Percentiles rank a stretch among this genome's conserved stretches.
Evolutionary conservation across 2,797 vertebrate species (phyloP).

Genomic region (Jordanella pulchra): DNA sequence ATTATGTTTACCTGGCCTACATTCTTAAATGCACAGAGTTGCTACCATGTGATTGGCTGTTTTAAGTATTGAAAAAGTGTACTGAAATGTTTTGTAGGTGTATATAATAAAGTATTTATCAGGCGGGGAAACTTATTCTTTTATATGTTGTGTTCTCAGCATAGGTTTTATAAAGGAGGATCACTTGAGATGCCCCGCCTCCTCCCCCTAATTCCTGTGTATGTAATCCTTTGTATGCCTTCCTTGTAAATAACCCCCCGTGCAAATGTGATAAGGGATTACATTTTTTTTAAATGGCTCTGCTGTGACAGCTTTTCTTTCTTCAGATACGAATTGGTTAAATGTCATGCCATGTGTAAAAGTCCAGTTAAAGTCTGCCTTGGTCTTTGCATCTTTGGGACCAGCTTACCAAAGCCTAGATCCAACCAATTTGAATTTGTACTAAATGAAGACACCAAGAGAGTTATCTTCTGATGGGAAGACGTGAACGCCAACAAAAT

Average conservation of each 20-base stretch:
- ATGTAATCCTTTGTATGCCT: too few species aligned
- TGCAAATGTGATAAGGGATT: background rate
- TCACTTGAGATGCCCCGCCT: background rate
- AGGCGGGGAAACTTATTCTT: too few species aligned
- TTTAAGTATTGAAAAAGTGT: background rate
- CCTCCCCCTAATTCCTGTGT: too few species aligned
- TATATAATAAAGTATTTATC: background rate
- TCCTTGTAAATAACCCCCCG: background rate
- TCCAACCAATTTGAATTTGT: background rate
- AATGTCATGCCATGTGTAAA: too few species aligned
- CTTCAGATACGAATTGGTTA: too few species aligned
- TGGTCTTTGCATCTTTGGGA: background rate
- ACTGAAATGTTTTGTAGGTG: background rate
- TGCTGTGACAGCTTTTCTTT: too few species aligned
- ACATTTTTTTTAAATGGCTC: background rate
- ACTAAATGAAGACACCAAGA: background rate
- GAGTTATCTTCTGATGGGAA: background rate
- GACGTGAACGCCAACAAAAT: constrained; percentile 31
- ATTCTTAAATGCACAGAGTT: background rate
- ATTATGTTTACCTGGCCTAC: background rate
- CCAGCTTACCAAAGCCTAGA: background rate
- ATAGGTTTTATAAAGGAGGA: background rate
- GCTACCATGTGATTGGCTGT: background rate
- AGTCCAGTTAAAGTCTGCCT: too few species aligned
- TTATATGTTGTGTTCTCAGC: background rate